A percentile compares a stretch with the other conserved stretches of the same genome.
Evolutionary conservation across 37 sponge, comb jelly and placozoan genomes (phyloP).

Genomic region (Halisarca cf. caerulea): DNA sequence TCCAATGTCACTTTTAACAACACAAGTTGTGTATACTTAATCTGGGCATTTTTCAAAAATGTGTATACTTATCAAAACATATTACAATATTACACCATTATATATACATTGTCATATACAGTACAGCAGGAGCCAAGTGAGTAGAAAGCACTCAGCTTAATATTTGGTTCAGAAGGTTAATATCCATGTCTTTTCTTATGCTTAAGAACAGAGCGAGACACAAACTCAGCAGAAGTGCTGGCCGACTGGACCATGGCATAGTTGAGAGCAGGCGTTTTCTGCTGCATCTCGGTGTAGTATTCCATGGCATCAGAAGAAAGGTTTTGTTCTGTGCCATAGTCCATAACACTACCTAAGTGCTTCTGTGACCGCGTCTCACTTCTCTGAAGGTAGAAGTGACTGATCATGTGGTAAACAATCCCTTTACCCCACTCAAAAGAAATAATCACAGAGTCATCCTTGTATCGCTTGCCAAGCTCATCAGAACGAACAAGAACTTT

Average conservation of each 20-base stretch:
- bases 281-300: constrained; percentile 34
- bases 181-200: constrained; percentile 80
- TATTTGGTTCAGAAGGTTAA: too few relatives aligned
- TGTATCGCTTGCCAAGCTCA: constrained; percentile 60
- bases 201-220: constrained; percentile 67
- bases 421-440: constrained; percentile 84
- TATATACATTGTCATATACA: too few relatives aligned
- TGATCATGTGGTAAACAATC: constrained; percentile 84
- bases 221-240: constrained; percentile 78
- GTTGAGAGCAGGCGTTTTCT: constrained; percentile 48
- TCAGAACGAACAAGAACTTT: constrained; percentile 73
- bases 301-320: constrained; percentile 33
- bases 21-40: too few relatives aligned
- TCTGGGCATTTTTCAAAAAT: too few relatives aligned
- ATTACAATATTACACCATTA: too few relatives aligned
- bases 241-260: constrained; percentile 81
- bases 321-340: constrained; percentile 53
- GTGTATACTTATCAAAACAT: too few relatives aligned
- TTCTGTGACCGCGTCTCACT: constrained; percentile 75
- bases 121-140: too few relatives aligned
- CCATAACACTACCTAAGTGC: constrained; percentile 34
- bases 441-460: constrained; percentile 70
- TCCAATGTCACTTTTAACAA: too few relatives aligned
- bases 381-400: constrained; percentile 82
- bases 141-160: too few relatives aligned